Evolutionary conservation across 2,797 vertebrate genomes (phyloP).

Genomic region (Eulemur coronatus): DNA sequence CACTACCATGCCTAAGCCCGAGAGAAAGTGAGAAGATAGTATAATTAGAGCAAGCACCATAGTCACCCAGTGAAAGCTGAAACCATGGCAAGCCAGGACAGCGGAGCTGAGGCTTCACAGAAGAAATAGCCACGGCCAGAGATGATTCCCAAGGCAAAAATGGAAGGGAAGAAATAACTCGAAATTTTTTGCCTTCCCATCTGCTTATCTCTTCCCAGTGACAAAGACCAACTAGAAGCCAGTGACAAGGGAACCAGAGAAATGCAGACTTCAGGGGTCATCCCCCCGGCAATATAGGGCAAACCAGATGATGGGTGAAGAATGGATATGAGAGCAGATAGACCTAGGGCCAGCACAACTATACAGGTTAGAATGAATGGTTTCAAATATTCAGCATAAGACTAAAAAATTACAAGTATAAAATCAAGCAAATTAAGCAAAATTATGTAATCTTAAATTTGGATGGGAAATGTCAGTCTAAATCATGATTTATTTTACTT

Average conservation of each 20-base stretch:
- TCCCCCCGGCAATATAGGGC: not conserved
- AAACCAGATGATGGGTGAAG: not conserved
- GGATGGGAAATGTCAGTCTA: not conserved
- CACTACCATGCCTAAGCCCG: not conserved
- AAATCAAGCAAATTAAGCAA: constrained; percentile 40
- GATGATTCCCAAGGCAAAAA: not conserved
- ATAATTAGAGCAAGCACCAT: not conserved
- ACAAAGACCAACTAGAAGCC: not conserved
- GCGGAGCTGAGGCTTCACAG: not conserved
- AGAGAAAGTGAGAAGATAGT: not conserved
- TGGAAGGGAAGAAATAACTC: not conserved
- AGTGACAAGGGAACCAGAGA: not conserved
- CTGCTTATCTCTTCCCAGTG: not conserved
- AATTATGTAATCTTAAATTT: not conserved
- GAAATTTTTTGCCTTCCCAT: not conserved
- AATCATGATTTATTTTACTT: not conserved
- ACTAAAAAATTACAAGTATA: not conserved
- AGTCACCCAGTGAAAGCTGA: not conserved
- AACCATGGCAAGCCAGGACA: not conserved
- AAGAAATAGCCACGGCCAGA: not conserved
- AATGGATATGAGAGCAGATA: not conserved
- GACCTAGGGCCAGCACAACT: not conserved
- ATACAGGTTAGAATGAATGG: not conserved
- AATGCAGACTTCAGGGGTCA: not conserved
- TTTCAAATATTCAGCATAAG: not conserved